Percentiles rank a stretch among this genome's conserved stretches.
Evolutionary conservation across 2,113 vertebrate species (phyloP).

Genomic region (Elachura formosa): DNA sequence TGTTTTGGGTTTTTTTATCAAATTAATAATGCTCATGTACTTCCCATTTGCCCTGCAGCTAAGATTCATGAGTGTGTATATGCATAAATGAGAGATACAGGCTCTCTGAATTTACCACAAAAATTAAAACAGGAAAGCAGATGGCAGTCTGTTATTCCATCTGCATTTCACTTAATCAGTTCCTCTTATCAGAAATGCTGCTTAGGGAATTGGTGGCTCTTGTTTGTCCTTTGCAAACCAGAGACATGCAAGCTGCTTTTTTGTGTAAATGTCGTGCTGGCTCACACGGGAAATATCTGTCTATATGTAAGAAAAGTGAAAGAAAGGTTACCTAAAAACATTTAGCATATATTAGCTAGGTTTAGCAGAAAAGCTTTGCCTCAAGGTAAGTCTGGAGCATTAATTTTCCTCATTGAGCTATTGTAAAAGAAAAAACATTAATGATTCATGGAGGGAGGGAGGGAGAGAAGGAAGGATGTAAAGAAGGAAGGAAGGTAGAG

Average conservation of each 20-base stretch:
- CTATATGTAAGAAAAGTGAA: not conserved
- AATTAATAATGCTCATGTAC: slow-evolving; percentile 36
- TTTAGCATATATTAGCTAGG: not conserved
- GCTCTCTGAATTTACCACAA: not conserved
- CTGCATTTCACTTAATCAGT: slow-evolving; percentile 26
- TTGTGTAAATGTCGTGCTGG: not conserved
- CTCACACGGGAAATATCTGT: not conserved
- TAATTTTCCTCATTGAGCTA: not conserved
- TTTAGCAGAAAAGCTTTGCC: not conserved
- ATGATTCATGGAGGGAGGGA: not conserved
- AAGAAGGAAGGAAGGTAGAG: too few species aligned
- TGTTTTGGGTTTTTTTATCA: slow-evolving; percentile 24
- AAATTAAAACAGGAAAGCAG: slow-evolving; percentile 46
- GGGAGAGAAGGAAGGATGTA: too few species aligned
- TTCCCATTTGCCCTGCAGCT: not conserved
- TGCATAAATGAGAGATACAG: slow-evolving; percentile 10
- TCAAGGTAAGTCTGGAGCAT: not conserved
- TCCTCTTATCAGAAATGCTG: slow-evolving; percentile 26
- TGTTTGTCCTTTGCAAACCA: not conserved
- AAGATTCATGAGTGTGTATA: not conserved
- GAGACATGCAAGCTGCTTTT: not conserved
- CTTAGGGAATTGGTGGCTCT: not conserved
- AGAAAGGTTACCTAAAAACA: not conserved
- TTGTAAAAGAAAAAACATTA: not conserved
- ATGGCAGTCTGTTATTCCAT: slow-evolving; percentile 43